phyloP scores from a whole-genome alignment of 2,113 vertebrate genomes.

The Emberiza fucata region DNA sequence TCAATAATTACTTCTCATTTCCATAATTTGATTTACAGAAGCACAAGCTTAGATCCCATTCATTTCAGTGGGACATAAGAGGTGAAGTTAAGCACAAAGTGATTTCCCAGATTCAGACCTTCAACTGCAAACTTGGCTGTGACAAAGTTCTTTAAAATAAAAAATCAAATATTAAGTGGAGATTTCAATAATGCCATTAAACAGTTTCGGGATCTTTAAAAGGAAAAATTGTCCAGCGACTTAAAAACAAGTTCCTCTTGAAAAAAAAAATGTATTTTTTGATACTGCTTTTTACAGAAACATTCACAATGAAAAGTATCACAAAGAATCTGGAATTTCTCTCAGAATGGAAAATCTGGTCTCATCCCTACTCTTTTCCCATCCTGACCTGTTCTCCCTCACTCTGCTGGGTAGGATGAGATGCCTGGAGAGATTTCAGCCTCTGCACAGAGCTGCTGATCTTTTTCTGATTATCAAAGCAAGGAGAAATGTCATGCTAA shows the following conservation, averaged over 20 bases:
- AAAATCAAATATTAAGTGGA: neutral
- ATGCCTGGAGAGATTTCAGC: neutral
- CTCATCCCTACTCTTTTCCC: neutral
- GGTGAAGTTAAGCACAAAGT: neutral
- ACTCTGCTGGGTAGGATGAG: neutral
- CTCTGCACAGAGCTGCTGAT: neutral
- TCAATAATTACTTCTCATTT: neutral
- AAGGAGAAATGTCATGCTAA: neutral
- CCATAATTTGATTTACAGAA: neutral
- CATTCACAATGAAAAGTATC: neutral
- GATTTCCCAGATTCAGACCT: neutral
- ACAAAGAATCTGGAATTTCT: neutral
- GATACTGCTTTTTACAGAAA: neutral
- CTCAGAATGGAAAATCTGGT: neutral
- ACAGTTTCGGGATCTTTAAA: neutral
- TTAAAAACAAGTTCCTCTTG: neutral
- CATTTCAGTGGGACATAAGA: neutral
- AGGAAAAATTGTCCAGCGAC: neutral
- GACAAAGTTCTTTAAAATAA: neutral
- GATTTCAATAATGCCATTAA: neutral
- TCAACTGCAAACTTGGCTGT: neutral
- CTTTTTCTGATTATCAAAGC: neutral
- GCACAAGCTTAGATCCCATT: neutral
- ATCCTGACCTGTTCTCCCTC: neutral
- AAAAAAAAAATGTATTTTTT: neutral